Conservation (phyloP, 2,797 vertebrate species). For the Semaprochilodus insignis region DNA sequence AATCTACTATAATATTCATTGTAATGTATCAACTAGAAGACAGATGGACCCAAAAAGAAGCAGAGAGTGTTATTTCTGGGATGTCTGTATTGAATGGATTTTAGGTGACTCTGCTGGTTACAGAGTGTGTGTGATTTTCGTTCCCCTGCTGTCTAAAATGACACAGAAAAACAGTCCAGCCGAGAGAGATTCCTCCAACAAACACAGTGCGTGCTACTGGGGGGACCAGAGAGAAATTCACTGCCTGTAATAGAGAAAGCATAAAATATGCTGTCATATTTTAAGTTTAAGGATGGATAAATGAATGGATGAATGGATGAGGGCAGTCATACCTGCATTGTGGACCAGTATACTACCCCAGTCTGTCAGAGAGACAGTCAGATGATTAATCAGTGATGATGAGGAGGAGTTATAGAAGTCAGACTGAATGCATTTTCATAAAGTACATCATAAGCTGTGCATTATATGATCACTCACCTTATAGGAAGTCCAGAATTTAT, state of each 20-base stretch:
- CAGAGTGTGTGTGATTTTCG: slow-evolving; percentile 37
- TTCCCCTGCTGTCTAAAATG: slow-evolving; percentile 74
- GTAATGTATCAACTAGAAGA: neutral
- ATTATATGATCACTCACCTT: slow-evolving; percentile 65
- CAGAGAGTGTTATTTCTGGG: neutral
- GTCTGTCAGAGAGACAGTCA: slow-evolving; percentile 64
- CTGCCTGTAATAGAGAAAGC: slow-evolving; percentile 65
- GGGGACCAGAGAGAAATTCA: slow-evolving; percentile 82
- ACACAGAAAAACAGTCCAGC: slow-evolving; percentile 82
- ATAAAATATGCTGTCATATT: neutral
- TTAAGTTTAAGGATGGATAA: neutral
- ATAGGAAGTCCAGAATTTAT: slow-evolving; percentile 83
- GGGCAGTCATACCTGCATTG: slow-evolving; percentile 76
- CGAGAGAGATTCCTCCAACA: slow-evolving; percentile 75
- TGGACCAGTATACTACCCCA: slow-evolving; percentile 81
- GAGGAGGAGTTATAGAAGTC: neutral
- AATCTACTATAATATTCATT: neutral
- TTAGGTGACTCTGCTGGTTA: neutral
- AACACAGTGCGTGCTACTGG: slow-evolving; percentile 80
- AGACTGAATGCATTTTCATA: neutral
- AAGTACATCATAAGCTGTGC: neutral
- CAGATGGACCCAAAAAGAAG: neutral
- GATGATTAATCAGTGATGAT: slow-evolving; percentile 3
- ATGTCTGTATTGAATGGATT: neutral
- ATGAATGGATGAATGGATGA: neutral